Conservation (phyloP, 2,888 invertebrate genomes). For the Papilio protenor region DNA sequence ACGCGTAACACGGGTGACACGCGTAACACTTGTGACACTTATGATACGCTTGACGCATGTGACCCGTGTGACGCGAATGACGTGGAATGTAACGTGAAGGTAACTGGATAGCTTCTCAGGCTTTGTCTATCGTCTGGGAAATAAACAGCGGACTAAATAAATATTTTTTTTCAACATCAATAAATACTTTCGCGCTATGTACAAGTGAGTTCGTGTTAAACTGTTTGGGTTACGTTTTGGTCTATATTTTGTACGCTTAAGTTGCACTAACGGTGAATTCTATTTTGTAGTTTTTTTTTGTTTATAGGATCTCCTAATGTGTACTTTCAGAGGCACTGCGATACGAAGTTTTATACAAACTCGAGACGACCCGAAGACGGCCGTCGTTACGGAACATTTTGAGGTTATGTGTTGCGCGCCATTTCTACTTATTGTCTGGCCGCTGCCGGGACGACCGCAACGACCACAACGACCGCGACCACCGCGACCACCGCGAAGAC, state of each 20-base stretch:
- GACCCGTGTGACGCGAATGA: conserved; percentile 39
- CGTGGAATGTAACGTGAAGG: conserved; percentile 75
- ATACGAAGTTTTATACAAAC: conserved; percentile 41
- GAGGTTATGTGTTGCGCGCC: conserved; percentile 27
- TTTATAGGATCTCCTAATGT: conserved; percentile 52
- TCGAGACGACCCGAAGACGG: neutral
- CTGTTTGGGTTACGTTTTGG: conserved; percentile 78
- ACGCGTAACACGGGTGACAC: neutral
- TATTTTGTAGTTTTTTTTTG: conserved; percentile 52
- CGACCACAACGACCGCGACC: conserved; percentile 47
- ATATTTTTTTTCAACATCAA: conserved; percentile 63
- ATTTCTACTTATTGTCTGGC: conserved; percentile 67
- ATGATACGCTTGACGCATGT: neutral
- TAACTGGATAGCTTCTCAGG: conserved; percentile 76
- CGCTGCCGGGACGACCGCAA: conserved; percentile 57
- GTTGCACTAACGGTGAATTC: conserved; percentile 74
- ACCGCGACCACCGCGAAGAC: too few species aligned
- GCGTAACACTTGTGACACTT: neutral
- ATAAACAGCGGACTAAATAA: conserved; percentile 57
- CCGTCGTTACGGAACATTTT: neutral
- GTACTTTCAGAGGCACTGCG: conserved; percentile 66
- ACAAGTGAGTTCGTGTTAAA: conserved; percentile 64
- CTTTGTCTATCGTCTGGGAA: conserved; percentile 67
- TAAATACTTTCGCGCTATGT: conserved; percentile 70
- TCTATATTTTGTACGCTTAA: conserved; percentile 80